These are phyloP conservation scores for Hippoglossus hippoglossus DNA, from an alignment of 2,797 vertebrate genomes.

Conservation along the genomic window DNA sequence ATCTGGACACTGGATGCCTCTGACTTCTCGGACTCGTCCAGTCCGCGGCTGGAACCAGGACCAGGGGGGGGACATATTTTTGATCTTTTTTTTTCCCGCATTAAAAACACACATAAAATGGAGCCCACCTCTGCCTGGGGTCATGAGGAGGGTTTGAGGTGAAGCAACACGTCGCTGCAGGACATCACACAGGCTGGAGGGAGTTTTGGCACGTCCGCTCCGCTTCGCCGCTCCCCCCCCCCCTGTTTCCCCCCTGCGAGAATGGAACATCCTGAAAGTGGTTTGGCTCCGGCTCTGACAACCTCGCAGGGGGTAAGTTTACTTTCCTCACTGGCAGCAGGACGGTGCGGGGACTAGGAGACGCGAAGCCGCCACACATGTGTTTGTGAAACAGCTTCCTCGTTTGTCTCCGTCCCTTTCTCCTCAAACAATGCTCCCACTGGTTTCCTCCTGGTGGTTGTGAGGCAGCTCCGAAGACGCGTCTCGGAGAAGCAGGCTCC, in stretches of 20 bases:
- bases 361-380: not conserved
- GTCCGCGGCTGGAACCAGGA: conserved; percentile 23
- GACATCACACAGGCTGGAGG: conserved; percentile 18
- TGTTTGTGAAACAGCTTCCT: not conserved
- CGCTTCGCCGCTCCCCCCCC: conserved; percentile 3
- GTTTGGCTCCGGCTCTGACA: conserved; percentile 60
- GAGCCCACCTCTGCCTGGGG: no score
- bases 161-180: no score
- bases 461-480: conserved; percentile 38
- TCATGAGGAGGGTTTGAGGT: accelerated
- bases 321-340: conserved; percentile 9
- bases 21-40: conserved; percentile 62
- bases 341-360: not conserved
- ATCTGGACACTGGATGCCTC: conserved; percentile 48
- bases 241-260: not conserved
- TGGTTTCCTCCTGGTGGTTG: conserved; percentile 32
- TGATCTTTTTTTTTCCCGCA: no score
- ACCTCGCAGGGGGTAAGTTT: conserved; percentile 74
- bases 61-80: no score
- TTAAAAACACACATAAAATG: no score
- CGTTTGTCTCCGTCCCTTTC: not conserved
- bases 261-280: conserved; percentile 79
- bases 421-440: conserved; percentile 15
- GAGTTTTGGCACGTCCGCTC: conserved; percentile 45
- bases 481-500: conserved; percentile 42